Evolutionary conservation across 2,888 invertebrate species (phyloP).

Genomic region (Folsomia manolachei): DNA sequence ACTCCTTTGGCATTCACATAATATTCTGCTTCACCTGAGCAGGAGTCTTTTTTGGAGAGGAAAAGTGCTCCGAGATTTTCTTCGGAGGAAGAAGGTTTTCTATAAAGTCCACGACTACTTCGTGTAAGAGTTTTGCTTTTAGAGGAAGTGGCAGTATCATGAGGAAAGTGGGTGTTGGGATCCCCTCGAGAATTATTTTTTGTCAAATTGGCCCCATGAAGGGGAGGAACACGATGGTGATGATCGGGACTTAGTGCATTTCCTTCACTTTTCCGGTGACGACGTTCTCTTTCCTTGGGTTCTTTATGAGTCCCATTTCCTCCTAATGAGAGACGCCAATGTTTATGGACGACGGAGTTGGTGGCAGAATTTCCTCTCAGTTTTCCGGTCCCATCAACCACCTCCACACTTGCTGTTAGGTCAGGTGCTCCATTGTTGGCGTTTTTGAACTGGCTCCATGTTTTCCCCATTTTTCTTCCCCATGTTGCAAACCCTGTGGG

Average conservation of each 20-base stretch:
- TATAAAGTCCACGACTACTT: slow-evolving; percentile 5
- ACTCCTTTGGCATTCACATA: slow-evolving; percentile 40
- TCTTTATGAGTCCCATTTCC: slow-evolving; percentile 7
- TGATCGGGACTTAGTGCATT: slow-evolving; percentile 8
- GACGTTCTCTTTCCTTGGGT: background rate
- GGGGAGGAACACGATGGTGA: background rate
- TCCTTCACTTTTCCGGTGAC: slow-evolving; percentile 15
- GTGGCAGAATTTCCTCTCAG: slow-evolving; percentile 14
- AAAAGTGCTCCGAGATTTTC: slow-evolving; percentile 34
- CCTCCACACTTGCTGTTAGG: slow-evolving; percentile 7
- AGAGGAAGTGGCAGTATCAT: background rate
- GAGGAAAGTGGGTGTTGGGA: background rate
- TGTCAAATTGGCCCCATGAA: background rate
- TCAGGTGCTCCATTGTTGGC: slow-evolving; percentile 16
- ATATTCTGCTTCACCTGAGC: slow-evolving; percentile 35
- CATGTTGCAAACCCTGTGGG: slow-evolving; percentile 50
- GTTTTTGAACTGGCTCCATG: slow-evolving; percentile 49
- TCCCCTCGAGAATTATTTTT: slow-evolving; percentile 17
- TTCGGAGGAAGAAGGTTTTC: slow-evolving; percentile 44
- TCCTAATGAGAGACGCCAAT: slow-evolving; percentile 43
- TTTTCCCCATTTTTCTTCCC: slow-evolving; percentile 51
- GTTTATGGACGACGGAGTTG: slow-evolving; percentile 33
- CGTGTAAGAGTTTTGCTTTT: background rate
- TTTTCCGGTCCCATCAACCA: background rate
- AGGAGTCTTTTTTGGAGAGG: background rate